phyloP scores from a whole-genome alignment of 2,888 invertebrate species.

The Uropetala carovei region DNA sequence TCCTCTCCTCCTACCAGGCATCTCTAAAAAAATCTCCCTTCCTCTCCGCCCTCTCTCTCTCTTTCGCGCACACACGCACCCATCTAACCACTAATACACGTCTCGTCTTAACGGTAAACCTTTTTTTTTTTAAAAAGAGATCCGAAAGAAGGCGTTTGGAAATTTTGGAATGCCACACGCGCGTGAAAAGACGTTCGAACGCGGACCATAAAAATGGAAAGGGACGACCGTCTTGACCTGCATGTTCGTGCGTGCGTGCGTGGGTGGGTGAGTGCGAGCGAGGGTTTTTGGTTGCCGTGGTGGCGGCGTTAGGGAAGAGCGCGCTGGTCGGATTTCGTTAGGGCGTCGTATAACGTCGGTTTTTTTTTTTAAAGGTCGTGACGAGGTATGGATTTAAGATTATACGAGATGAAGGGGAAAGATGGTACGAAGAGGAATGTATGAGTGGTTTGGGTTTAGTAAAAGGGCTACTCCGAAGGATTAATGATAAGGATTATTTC shows the following conservation, averaged over 20 bases:
- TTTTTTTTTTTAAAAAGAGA: neutral
- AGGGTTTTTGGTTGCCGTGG: neutral
- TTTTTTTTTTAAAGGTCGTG: neutral
- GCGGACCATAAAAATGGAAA: neutral
- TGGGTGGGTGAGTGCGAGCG: neutral
- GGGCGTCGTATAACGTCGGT: neutral
- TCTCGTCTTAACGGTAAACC: neutral
- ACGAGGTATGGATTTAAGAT: constrained; percentile 11
- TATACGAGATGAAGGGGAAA: neutral
- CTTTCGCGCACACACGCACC: neutral
- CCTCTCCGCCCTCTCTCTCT: too few relatives aligned
- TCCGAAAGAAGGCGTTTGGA: neutral
- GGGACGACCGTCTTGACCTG: neutral
- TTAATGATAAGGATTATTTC: constrained; percentile 60
- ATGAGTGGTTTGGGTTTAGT: neutral
- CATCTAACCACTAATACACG: neutral
- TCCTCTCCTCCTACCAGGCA: too few relatives aligned
- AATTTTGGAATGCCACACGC: constrained; percentile 41
- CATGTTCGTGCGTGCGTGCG: neutral
- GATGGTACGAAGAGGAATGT: neutral
- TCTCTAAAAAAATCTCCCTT: too few relatives aligned
- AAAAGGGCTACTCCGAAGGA: neutral
- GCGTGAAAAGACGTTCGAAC: neutral
- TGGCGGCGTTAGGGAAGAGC: neutral
- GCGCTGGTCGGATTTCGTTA: neutral